A percentile compares a stretch with the other conserved stretches of the same genome.
These are phyloP conservation scores for Dendrocincla fuliginosa DNA, from an alignment of 2,797 vertebrate genomes.

Conservation along the genomic window DNA sequence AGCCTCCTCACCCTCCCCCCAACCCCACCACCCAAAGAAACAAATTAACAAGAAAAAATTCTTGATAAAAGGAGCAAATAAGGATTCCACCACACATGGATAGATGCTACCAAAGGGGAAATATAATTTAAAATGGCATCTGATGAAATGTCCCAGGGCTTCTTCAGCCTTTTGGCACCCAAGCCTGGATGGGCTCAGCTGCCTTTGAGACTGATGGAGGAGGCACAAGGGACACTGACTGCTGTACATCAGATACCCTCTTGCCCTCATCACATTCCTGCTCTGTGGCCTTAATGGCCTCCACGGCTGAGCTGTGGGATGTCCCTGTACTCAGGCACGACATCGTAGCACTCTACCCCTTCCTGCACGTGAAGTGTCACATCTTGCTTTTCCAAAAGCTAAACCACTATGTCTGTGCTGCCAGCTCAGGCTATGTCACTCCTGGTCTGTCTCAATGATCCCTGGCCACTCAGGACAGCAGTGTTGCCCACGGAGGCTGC, in stretches of 20 bases:
- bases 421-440: not conserved
- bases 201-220: not conserved
- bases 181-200: not conserved
- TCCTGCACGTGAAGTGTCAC: not conserved
- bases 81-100: not conserved
- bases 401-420: not conserved
- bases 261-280: not conserved
- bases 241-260: not conserved
- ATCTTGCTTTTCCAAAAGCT: not conserved
- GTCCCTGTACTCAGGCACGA: not conserved
- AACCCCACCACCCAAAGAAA: not conserved
- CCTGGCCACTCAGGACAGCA: fast-evolving
- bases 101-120: not conserved
- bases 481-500: not conserved
- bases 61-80: not conserved
- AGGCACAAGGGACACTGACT: not conserved
- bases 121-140: not conserved
- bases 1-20: not conserved
- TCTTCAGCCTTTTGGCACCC: not conserved
- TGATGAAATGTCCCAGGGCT: not conserved
- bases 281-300: not conserved
- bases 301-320: not conserved
- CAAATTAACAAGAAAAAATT: not conserved
- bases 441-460: not conserved
- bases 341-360: fast-evolving